Conservation (phyloP, 1,140 invertebrate species). For the Palaemon carinicauda region DNA sequence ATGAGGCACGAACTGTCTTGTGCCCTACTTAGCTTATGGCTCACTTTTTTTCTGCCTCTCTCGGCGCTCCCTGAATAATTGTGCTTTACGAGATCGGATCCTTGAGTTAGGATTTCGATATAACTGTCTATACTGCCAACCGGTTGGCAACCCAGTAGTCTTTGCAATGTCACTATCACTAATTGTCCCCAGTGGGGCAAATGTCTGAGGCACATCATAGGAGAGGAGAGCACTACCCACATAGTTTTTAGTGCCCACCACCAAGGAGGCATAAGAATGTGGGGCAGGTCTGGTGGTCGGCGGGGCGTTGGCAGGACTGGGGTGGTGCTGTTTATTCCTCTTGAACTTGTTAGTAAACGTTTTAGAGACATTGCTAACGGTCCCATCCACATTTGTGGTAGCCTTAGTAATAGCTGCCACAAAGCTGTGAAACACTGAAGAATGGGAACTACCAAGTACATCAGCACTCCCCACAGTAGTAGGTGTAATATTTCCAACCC, state of each 20-base stretch:
- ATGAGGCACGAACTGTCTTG: constrained; percentile 13
- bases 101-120: constrained; percentile 46
- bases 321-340: constrained; percentile 20
- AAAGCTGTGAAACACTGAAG: constrained; percentile 41
- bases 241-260: constrained; percentile 26
- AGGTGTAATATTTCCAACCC: constrained; percentile 38
- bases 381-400: background rate
- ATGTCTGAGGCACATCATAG: constrained; percentile 53
- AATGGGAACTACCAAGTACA: constrained; percentile 29
- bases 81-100: constrained; percentile 55
- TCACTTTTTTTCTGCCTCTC: constrained; percentile 46
- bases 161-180: constrained; percentile 56
- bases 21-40: constrained; percentile 36
- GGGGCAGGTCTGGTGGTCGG: constrained; percentile 51
- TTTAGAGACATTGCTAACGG: background rate
- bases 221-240: constrained; percentile 34
- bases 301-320: constrained; percentile 35
- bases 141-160: constrained; percentile 29
- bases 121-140: constrained; percentile 20
- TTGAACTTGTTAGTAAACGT: background rate
- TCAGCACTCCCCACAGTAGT: constrained; percentile 9
- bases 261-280: constrained; percentile 37
- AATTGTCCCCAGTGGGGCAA: constrained; percentile 47
- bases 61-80: constrained; percentile 53
- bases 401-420: constrained; percentile 34